These are phyloP conservation scores for Rhinoderma darwinii DNA, from an alignment of 2,113 vertebrate species.

Conservation along the genomic window DNA sequence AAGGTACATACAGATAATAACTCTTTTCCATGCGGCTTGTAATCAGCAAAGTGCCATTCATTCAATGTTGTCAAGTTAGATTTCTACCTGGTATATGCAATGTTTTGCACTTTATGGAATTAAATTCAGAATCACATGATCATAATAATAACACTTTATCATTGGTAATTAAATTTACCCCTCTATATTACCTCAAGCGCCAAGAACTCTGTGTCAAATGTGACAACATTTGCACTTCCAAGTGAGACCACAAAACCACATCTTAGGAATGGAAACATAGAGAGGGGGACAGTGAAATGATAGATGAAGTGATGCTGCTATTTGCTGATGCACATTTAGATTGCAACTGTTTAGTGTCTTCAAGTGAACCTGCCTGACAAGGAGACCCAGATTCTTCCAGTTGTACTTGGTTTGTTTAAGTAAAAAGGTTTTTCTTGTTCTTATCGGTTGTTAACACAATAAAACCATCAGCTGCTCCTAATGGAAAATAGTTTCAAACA, in stretches of 20 bases:
- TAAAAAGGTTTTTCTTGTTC: slow-evolving; percentile 10
- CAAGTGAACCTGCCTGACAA: slow-evolving; percentile 15
- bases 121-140: background rate
- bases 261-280: background rate
- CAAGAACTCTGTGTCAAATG: background rate
- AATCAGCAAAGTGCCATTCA: slow-evolving; percentile 23
- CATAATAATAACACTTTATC: slow-evolving; percentile 2
- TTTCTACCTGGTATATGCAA: background rate
- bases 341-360: background rate
- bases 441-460: slow-evolving; percentile 21
- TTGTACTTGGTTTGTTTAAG: slow-evolving; percentile 4
- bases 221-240: background rate
- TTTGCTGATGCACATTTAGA: slow-evolving; percentile 30
- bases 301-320: background rate
- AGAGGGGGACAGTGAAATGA: background rate
- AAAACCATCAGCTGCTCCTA: background rate
- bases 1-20: background rate
- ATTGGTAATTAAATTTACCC: slow-evolving; percentile 24
- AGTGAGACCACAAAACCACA: background rate
- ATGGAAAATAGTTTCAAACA: background rate
- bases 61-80: background rate
- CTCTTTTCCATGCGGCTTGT: background rate
- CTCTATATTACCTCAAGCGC: background rate
- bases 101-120: slow-evolving; percentile 37
- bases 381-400: background rate